A percentile compares a stretch with the other conserved stretches of the same genome.
These are phyloP conservation scores for Anniella stebbinsi DNA, from an alignment of 2,797 vertebrate genomes.

Conservation along the genomic window DNA sequence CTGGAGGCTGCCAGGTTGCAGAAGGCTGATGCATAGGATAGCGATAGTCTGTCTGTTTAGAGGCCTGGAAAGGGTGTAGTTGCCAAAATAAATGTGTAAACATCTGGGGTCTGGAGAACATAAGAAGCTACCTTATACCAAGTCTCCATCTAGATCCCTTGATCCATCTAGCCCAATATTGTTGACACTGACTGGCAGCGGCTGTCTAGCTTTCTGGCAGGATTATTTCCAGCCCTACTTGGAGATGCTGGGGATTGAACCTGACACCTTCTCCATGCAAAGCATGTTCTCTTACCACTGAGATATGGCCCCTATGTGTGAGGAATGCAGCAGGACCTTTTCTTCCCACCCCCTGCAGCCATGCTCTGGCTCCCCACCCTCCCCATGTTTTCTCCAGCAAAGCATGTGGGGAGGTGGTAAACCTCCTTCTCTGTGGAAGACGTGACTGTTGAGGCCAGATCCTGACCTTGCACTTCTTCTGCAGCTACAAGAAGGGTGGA, in stretches of 20 bases:
- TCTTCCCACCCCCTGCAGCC: background rate
- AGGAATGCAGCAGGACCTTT: background rate
- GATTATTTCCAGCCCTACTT: no score
- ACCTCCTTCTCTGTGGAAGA: no score
- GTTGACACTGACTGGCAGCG: no score
- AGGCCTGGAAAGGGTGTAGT: no score
- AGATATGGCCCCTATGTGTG: no score
- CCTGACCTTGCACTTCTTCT: background rate
- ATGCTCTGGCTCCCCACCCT: no score
- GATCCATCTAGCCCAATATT: background rate
- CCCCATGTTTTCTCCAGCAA: background rate
- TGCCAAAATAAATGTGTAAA: background rate
- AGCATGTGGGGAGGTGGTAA: background rate
- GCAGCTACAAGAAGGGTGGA: constrained; percentile 81
- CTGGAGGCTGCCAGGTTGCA: background rate
- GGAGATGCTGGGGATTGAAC: no score
- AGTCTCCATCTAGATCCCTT: background rate
- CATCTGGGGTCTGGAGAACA: background rate
- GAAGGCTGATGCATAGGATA: background rate
- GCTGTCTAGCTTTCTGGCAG: no score
- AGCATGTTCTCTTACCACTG: no score
- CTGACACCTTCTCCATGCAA: no score
- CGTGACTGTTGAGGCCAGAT: background rate
- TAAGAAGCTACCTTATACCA: background rate
- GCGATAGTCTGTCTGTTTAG: background rate